Conservation (phyloP, 2,797 vertebrate genomes). For the Alosa sapidissima region DNA sequence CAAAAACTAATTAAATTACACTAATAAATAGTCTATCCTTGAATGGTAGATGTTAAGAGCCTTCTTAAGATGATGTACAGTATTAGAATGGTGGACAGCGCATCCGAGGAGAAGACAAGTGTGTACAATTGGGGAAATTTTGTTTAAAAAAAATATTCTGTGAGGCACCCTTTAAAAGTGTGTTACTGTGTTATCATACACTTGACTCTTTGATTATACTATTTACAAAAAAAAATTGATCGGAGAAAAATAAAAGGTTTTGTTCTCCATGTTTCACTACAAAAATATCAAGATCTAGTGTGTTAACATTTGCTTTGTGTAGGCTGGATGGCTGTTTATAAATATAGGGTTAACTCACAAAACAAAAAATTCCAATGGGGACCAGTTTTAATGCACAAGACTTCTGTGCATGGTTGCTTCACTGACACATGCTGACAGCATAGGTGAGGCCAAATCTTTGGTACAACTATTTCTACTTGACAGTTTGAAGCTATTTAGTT, state of each 20-base stretch:
- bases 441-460: slow-evolving; percentile 13
- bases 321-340: background rate
- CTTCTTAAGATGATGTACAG: slow-evolving; percentile 40
- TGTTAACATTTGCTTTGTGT: background rate
- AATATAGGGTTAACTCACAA: background rate
- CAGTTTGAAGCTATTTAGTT: background rate
- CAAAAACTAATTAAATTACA: slow-evolving; percentile 55
- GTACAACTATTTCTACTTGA: background rate
- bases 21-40: slow-evolving; percentile 30
- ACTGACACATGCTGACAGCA: background rate
- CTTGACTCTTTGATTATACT: slow-evolving; percentile 14
- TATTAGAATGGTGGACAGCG: slow-evolving; percentile 12
- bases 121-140: background rate
- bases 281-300: background rate
- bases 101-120: background rate
- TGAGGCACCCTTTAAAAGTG: background rate
- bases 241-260: background rate
- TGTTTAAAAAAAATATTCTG: background rate
- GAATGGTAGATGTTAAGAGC: slow-evolving; percentile 41
- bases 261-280: background rate
- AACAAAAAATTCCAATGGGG: background rate
- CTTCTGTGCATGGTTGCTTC: background rate
- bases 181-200: background rate
- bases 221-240: slow-evolving; percentile 14
- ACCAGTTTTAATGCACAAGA: background rate